Evolutionary conservation across 2,797 vertebrate species (phyloP).

Genomic region (Chaenodraco wilsoni): DNA sequence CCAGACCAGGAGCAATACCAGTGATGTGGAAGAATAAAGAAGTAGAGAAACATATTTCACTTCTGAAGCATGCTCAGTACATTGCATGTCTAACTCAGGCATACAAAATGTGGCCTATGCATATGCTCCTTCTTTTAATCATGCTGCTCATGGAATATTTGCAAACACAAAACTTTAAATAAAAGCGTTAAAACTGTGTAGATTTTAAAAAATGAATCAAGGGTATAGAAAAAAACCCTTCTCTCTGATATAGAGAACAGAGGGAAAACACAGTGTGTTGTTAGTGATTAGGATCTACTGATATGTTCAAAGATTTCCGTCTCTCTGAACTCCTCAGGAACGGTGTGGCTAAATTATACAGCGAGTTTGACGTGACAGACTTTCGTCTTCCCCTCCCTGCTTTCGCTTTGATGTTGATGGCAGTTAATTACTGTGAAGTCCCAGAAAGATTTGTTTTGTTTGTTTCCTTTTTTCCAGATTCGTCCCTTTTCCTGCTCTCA

Average conservation of each 20-base stretch:
- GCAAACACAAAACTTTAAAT: slow-evolving; percentile 12
- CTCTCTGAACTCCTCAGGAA: slow-evolving; percentile 62
- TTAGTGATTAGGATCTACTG: slow-evolving; percentile 63
- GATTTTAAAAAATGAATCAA: slow-evolving; percentile 26
- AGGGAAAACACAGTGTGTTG: slow-evolving; percentile 36
- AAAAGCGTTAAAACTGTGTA: background rate
- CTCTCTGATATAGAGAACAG: slow-evolving; percentile 41
- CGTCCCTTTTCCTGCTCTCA: slow-evolving; percentile 7
- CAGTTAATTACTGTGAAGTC: slow-evolving; percentile 72
- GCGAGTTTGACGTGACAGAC: slow-evolving; percentile 57
- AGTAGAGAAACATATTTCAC: background rate
- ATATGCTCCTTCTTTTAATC: background rate
- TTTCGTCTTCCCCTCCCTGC: background rate
- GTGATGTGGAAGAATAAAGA: slow-evolving; percentile 23
- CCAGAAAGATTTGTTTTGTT: slow-evolving; percentile 55
- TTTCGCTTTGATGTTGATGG: slow-evolving; percentile 73
- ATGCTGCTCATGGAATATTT: background rate
- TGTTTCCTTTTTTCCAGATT: slow-evolving; percentile 13
- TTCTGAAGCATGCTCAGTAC: background rate
- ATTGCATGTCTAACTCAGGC: background rate
- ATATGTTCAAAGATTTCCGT: slow-evolving; percentile 60
- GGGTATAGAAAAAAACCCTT: background rate
- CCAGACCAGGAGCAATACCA: slow-evolving; percentile 7
- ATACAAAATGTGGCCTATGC: slow-evolving; percentile 5
- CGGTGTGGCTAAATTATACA: slow-evolving; percentile 50